Evolutionary conservation across 2,888 invertebrate genomes (phyloP).

Genomic region (Volucella zonaria): DNA sequence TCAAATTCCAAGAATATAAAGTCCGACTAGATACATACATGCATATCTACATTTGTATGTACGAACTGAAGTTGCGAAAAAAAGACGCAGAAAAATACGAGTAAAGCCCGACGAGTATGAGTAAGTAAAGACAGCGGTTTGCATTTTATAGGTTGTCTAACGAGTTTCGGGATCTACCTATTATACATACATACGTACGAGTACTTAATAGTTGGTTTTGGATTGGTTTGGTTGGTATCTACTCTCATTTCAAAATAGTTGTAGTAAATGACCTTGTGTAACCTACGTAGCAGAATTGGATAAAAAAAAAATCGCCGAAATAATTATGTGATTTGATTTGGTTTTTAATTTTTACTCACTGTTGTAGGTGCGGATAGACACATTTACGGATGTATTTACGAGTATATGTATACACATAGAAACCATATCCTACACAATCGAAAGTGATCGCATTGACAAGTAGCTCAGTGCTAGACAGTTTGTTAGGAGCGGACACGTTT

Average conservation of each 20-base stretch:
- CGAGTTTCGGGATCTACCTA: slow-evolving; percentile 28
- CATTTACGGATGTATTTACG: too few species aligned
- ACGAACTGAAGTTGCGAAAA: not conserved
- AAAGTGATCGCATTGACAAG: slow-evolving; percentile 11
- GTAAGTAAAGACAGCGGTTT: slow-evolving; percentile 29
- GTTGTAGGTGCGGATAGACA: not conserved
- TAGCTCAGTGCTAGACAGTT: too few species aligned
- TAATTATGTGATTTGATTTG: slow-evolving; percentile 25
- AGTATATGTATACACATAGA: too few species aligned
- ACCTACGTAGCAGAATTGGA: slow-evolving; percentile 30
- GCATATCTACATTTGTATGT: too few species aligned
- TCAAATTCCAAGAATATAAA: slow-evolving; percentile 25
- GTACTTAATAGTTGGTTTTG: too few species aligned
- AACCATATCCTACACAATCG: not conserved
- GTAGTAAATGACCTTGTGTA: slow-evolving; percentile 53
- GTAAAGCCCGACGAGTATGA: not conserved
- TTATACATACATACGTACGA: not conserved
- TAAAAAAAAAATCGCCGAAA: slow-evolving; percentile 8
- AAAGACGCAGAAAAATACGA: not conserved
- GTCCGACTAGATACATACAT: not conserved
- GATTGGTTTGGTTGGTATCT: not conserved
- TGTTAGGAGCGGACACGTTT: too few species aligned
- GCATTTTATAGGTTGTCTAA: slow-evolving; percentile 26
- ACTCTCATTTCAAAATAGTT: slow-evolving; percentile 41
- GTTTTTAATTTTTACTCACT: not conserved